Percentiles rank a stretch among this genome's conserved stretches.
Evolutionary conservation across 2,113 vertebrate genomes (phyloP).

Genomic region (Lucifuga dentata): DNA sequence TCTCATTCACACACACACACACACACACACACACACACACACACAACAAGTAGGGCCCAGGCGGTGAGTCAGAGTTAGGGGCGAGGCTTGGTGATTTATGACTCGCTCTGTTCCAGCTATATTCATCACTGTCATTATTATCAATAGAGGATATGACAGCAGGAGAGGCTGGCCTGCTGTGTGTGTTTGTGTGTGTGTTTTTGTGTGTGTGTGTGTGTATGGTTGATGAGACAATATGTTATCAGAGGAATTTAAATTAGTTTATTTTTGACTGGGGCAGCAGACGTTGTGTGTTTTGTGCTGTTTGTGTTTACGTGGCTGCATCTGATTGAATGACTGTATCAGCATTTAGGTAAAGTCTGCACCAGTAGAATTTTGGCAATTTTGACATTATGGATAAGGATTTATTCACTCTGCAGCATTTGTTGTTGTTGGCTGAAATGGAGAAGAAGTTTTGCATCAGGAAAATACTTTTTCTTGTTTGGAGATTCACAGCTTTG

Average conservation of each 20-base stretch:
- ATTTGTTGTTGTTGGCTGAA: neutral
- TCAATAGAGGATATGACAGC: slow-evolving; percentile 74
- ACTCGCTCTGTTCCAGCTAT: slow-evolving; percentile 64
- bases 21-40: slow-evolving; percentile 37
- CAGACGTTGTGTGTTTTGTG: neutral
- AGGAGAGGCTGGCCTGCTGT: slow-evolving; percentile 55
- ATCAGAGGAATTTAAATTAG: slow-evolving; percentile 51
- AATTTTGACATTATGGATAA: neutral
- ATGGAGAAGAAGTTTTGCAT: neutral
- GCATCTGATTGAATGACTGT: slow-evolving; percentile 8
- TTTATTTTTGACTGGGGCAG: slow-evolving; percentile 32
- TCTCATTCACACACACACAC: slow-evolving; percentile 10
- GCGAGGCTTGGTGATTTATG: slow-evolving; percentile 75
- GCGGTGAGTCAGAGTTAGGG: slow-evolving; percentile 61
- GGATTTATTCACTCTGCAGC: neutral
- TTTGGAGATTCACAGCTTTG: slow-evolving; percentile 4
- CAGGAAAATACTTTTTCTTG: neutral
- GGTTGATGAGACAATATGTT: slow-evolving; percentile 46
- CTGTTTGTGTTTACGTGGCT: slow-evolving; percentile 8
- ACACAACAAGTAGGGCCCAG: slow-evolving; percentile 21
- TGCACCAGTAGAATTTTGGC: too few relatives aligned
- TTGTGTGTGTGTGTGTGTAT: neutral
- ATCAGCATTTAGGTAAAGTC: too few relatives aligned
- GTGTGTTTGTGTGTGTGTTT: slow-evolving; percentile 21
- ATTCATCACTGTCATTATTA: slow-evolving; percentile 82